Percentiles rank a stretch among this genome's conserved stretches.
These are phyloP conservation scores for Corythornis madagascariensis DNA, from an alignment of 2,113 vertebrate genomes.

Conservation along the genomic window DNA sequence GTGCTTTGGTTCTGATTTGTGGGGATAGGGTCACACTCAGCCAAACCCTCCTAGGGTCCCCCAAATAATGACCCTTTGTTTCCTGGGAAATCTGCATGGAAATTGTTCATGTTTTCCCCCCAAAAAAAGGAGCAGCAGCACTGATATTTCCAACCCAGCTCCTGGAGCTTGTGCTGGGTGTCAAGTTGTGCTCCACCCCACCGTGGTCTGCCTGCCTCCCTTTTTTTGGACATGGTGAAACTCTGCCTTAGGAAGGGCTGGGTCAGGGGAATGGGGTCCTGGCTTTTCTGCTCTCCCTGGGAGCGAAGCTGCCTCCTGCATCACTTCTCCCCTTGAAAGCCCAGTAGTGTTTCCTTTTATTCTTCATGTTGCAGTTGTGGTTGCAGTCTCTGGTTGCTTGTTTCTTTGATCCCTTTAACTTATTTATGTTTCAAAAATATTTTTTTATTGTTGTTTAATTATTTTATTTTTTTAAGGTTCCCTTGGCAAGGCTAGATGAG, in stretches of 20 bases:
- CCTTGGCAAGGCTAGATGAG: background rate
- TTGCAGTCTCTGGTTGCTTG: fast-evolving
- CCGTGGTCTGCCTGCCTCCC: fast-evolving
- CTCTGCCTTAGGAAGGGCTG: background rate
- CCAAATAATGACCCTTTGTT: background rate
- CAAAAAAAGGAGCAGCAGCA: background rate
- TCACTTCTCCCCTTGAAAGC: constrained; percentile 29
- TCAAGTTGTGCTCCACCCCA: fast-evolving
- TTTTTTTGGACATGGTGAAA: fast-evolving
- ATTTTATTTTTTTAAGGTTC: background rate
- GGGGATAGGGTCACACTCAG: background rate
- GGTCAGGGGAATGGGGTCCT: background rate
- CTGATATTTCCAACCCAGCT: background rate
- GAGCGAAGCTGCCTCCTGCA: background rate
- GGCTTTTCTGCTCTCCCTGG: background rate
- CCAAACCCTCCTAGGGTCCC: background rate
- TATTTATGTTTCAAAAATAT: background rate
- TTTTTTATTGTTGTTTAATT: background rate
- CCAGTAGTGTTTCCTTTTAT: constrained; percentile 7
- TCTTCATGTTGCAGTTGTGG: background rate
- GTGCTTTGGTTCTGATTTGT: background rate
- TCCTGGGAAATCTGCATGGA: fast-evolving
- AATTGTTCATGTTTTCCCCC: background rate
- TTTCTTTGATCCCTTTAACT: constrained; percentile 8
- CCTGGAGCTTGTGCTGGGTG: background rate